A percentile compares a stretch with the other conserved stretches of the same genome.
Conservation (phyloP, 2,113 vertebrate genomes). For the Empidonax traillii region DNA sequence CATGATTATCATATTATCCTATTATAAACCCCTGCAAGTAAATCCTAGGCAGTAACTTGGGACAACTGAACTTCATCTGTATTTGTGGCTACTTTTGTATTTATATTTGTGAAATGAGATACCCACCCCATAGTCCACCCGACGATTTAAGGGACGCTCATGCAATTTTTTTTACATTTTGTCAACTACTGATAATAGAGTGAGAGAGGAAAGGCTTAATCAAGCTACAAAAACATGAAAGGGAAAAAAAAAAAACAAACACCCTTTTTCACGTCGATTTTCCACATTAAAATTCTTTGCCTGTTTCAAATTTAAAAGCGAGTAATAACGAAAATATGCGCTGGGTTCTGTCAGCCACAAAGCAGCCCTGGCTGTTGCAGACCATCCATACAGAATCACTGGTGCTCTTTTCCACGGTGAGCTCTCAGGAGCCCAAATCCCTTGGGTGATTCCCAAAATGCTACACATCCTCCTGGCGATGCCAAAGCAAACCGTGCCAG, state of each 20-base stretch:
- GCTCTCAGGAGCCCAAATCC: neutral
- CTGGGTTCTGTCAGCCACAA: neutral
- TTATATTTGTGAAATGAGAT: neutral
- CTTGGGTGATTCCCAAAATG: neutral
- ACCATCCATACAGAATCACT: neutral
- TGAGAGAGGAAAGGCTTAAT: neutral
- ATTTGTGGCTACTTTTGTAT: neutral
- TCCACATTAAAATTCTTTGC: conserved; percentile 20
- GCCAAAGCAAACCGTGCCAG: neutral
- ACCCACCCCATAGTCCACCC: neutral
- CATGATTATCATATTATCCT: neutral
- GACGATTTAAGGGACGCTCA: neutral
- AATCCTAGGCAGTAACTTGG: neutral
- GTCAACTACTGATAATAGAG: neutral
- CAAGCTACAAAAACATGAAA: neutral
- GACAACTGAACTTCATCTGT: neutral
- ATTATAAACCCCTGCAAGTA: neutral
- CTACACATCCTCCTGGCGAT: accelerated
- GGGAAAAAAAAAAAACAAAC: neutral
- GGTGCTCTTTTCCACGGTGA: neutral
- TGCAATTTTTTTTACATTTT: neutral
- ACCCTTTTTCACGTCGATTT: neutral
- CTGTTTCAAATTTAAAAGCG: conserved; percentile 2
- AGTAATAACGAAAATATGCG: neutral
- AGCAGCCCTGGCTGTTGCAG: neutral